Conservation (phyloP, 2,888 invertebrate species). For the Trilocha varians region DNA sequence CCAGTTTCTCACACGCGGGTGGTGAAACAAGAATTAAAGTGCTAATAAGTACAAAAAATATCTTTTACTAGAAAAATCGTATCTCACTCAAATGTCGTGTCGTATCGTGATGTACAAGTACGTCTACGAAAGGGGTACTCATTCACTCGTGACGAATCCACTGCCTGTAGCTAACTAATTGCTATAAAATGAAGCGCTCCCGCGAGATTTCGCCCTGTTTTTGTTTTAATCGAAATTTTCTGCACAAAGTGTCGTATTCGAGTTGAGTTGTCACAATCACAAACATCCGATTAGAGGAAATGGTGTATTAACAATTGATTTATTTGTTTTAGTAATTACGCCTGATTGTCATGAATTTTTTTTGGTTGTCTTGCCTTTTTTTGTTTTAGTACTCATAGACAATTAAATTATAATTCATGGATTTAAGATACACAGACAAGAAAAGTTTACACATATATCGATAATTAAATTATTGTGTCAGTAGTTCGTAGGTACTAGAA, state of each 20-base stretch:
- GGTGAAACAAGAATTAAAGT: too few relatives aligned
- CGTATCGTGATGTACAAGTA: constrained; percentile 22
- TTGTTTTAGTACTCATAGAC: too few relatives aligned
- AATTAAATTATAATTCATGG: too few relatives aligned
- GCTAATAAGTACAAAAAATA: too few relatives aligned
- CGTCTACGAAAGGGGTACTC: constrained; percentile 54
- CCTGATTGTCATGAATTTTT: too few relatives aligned
- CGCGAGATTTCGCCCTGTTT: constrained; percentile 52
- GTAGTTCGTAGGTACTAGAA: too few relatives aligned
- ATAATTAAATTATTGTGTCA: too few relatives aligned
- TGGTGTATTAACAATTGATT: constrained; percentile 7
- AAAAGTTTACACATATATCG: too few relatives aligned
- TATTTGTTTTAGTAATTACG: background rate
- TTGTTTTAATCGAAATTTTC: constrained; percentile 61
- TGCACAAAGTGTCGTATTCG: constrained; percentile 25
- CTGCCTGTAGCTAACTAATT: constrained; percentile 68
- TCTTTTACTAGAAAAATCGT: too few relatives aligned
- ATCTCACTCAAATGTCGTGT: background rate
- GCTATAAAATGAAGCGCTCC: constrained; percentile 67
- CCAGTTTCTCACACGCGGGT: too few relatives aligned
- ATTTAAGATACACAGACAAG: too few relatives aligned
- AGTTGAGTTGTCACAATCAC: constrained; percentile 26
- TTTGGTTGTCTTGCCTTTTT: too few relatives aligned
- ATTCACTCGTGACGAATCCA: constrained; percentile 66
- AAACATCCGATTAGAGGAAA: constrained; percentile 1